phyloP scores from a whole-genome alignment of 2,797 vertebrate species.

The Paedocypris micromegethes region DNA sequence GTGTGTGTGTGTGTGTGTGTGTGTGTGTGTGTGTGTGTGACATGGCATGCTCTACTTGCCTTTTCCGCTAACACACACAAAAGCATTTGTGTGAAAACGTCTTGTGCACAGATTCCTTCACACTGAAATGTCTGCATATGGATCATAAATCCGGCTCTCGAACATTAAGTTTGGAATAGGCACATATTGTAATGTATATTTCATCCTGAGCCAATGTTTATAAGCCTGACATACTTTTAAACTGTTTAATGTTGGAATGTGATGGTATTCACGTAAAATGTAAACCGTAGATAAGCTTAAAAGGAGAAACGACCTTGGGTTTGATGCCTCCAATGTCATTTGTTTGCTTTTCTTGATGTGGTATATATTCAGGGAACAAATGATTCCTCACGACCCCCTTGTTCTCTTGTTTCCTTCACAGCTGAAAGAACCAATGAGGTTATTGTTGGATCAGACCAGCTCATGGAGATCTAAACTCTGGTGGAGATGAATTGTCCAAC shows the following conservation, averaged over 20 bases:
- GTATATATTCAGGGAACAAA: neutral
- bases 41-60: conserved; percentile 62
- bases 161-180: conserved; percentile 65
- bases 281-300: conserved; percentile 31
- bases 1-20: neutral
- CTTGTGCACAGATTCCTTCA: conserved; percentile 65
- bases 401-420: conserved; percentile 54
- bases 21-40: conserved; percentile 29
- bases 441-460: conserved; percentile 91
- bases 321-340: too few species aligned
- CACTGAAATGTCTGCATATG: conserved; percentile 67
- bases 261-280: conserved; percentile 12
- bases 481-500: conserved; percentile 23
- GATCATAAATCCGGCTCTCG: conserved; percentile 58
- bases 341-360: conserved; percentile 29
- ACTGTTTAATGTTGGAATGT: conserved; percentile 29
- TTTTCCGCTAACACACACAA: conserved; percentile 54
- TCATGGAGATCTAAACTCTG: conserved; percentile 89
- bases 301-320: neutral
- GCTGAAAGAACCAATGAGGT: conserved; percentile 93
- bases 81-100: conserved; percentile 31
- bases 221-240: conserved; percentile 43
- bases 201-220: conserved; percentile 36
- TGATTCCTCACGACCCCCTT: conserved; percentile 9
- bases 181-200: conserved; percentile 43